Conservation (phyloP, 23 tunicate species). For the Trididemnum miniatum region DNA sequence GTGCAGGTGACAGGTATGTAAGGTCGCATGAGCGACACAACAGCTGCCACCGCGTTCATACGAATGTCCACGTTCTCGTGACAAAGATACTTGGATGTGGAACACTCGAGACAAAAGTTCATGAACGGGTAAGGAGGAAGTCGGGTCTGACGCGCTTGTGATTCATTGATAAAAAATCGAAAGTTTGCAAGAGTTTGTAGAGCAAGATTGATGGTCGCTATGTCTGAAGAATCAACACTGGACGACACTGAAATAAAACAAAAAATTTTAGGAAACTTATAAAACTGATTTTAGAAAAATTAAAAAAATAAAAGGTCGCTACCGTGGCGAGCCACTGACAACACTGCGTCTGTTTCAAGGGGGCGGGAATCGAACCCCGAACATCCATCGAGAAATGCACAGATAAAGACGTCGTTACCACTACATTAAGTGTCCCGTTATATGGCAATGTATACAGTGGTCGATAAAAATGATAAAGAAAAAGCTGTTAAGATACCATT, state of each 20-base stretch:
- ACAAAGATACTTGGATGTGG: constrained; percentile 63
- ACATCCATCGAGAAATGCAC: too few species aligned
- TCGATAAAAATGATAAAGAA: too few species aligned
- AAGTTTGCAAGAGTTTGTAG: constrained; percentile 80
- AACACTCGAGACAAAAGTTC: constrained; percentile 76
- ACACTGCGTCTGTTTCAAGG: too few species aligned
- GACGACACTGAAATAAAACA: background rate
- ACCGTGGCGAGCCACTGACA: too few species aligned
- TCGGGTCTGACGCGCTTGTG: constrained; percentile 26
- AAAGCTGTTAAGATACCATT: too few species aligned
- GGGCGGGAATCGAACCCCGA: too few species aligned
- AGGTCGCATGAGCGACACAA: constrained; percentile 60
- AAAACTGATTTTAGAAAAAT: too few species aligned
- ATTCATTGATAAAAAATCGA: constrained; percentile 38
- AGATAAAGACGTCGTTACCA: too few species aligned
- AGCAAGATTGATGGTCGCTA: constrained; percentile 61
- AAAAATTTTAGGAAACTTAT: too few species aligned
- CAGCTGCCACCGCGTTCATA: constrained; percentile 66
- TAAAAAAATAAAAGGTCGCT: too few species aligned
- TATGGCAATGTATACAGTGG: too few species aligned
- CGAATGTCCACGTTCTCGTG: constrained; percentile 72
- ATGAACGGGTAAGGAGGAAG: constrained; percentile 61
- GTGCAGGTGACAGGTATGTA: constrained; percentile 66
- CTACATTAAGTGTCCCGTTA: too few species aligned
- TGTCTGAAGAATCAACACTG: constrained; percentile 22